These are phyloP conservation scores for Asteroscopus sphinx DNA, from an alignment of 2,888 invertebrate genomes.

Conservation along the genomic window DNA sequence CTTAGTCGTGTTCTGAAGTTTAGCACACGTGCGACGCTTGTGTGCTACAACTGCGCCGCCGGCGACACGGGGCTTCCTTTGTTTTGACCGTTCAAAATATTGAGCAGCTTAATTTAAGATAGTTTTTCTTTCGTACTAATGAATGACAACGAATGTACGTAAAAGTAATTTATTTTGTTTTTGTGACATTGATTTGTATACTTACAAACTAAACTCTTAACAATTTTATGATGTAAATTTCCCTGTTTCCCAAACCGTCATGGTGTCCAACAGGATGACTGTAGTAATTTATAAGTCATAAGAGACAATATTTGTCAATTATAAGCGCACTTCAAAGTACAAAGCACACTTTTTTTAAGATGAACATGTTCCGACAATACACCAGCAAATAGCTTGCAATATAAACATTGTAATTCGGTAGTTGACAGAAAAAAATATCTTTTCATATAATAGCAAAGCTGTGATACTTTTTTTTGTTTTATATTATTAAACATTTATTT, in stretches of 20 bases:
- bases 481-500: slow-evolving; percentile 35
- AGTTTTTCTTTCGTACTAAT: slow-evolving; percentile 58
- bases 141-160: slow-evolving; percentile 61
- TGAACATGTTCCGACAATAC: slow-evolving; percentile 79
- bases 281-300: slow-evolving; percentile 45
- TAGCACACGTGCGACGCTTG: slow-evolving; percentile 67
- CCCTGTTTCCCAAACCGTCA: slow-evolving; percentile 47
- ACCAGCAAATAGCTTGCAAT: slow-evolving; percentile 63
- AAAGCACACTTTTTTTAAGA: slow-evolving; percentile 73
- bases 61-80: slow-evolving; percentile 69
- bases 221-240: slow-evolving; percentile 49
- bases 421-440: slow-evolving; percentile 42
- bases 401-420: slow-evolving; percentile 52
- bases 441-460: slow-evolving; percentile 73
- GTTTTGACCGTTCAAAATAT: slow-evolving; percentile 64
- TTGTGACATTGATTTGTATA: slow-evolving; percentile 55
- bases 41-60: slow-evolving; percentile 62
- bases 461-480: slow-evolving; percentile 78
- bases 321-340: slow-evolving; percentile 84
- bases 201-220: slow-evolving; percentile 61
- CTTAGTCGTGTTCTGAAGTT: slow-evolving; percentile 71
- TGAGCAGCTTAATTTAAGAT: slow-evolving; percentile 58
- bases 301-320: slow-evolving; percentile 71
- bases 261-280: slow-evolving; percentile 45
- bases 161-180: slow-evolving; percentile 58